Conservation (phyloP, 2,888 invertebrate genomes). For the Lasioglossum calceatum region DNA sequence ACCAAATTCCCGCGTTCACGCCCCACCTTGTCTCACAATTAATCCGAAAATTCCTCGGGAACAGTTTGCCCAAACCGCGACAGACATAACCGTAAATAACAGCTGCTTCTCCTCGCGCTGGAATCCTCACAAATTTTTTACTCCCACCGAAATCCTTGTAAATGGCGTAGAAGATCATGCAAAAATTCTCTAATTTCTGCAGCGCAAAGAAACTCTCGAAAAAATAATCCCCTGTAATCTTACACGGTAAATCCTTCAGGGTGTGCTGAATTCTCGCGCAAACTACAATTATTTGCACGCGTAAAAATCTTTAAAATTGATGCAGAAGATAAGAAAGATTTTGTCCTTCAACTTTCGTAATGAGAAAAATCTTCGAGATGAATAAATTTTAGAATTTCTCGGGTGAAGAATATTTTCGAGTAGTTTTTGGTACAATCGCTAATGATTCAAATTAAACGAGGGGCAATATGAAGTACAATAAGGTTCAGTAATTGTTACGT, state of each 20-base stretch:
- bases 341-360: no score
- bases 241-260: not conserved
- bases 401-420: not conserved
- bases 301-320: not conserved
- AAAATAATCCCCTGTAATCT: not conserved
- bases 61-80: constrained; percentile 20
- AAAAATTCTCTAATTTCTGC: not conserved
- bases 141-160: not conserved
- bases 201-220: not conserved
- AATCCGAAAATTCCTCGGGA: constrained; percentile 18
- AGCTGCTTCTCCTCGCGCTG: not conserved
- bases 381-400: not conserved
- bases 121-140: not conserved
- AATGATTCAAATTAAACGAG: not conserved
- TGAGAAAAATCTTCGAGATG: not conserved
- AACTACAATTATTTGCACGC: not conserved
- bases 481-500: not conserved
- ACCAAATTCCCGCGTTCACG: constrained; percentile 25
- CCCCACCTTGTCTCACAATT: constrained; percentile 21
- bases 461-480: not conserved
- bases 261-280: not conserved
- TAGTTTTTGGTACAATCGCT: not conserved
- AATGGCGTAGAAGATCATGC: not conserved
- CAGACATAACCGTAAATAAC: not conserved
- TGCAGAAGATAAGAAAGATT: not conserved